These are phyloP conservation scores for Wiebesia pumilae DNA, from an alignment of 1,140 invertebrate genomes.

Conservation along the genomic window DNA sequence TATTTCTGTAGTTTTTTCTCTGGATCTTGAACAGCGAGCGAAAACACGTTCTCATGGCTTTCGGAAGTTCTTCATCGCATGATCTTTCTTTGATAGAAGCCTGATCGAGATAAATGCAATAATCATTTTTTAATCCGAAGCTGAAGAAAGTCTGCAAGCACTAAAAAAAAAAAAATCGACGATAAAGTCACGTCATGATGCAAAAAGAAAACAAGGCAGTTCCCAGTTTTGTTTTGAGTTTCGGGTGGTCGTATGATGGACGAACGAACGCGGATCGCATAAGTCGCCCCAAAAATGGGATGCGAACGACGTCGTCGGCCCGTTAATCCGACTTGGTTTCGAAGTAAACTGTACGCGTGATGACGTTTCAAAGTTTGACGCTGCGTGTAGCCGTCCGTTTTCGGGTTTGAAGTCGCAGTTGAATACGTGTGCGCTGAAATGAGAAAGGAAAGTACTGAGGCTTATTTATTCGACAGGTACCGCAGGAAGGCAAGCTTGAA, in stretches of 20 bases:
- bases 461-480: conserved; percentile 3
- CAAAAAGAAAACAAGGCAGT: not conserved
- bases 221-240: not conserved
- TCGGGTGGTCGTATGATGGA: not conserved
- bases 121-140: too few species aligned
- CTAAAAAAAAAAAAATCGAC: too few species aligned
- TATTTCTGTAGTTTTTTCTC: too few species aligned
- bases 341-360: not conserved
- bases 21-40: not conserved
- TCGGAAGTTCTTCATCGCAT: not conserved
- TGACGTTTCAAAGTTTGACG: conserved; percentile 13
- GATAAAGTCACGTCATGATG: not conserved
- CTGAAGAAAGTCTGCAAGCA: not conserved
- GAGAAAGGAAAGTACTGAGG: not conserved
- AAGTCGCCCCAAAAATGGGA: conserved; percentile 41
- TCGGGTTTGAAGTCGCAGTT: not conserved
- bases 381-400: not conserved
- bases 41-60: not conserved
- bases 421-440: not conserved
- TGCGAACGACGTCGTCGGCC: not conserved
- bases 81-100: not conserved
- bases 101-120: too few species aligned
- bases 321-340: not conserved
- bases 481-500: not conserved
- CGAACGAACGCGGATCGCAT: conserved; percentile 10